Evolutionary conservation across 2,888 invertebrate genomes (phyloP).

Genomic region (Ommatoiulus sabulosus): DNA sequence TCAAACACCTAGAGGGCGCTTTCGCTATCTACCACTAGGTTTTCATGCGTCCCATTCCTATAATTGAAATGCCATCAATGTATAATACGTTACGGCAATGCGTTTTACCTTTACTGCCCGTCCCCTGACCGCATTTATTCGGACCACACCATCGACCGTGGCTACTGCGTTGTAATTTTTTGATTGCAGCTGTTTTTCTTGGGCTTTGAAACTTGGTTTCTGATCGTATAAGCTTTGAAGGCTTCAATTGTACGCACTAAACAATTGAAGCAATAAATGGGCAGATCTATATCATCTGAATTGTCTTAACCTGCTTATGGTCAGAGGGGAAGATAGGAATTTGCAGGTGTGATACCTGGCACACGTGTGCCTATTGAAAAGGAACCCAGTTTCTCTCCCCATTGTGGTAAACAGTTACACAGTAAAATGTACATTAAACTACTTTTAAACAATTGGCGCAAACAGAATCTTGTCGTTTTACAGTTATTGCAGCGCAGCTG

Average conservation of each 20-base stretch:
- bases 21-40: neutral
- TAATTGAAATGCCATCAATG: neutral
- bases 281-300: neutral
- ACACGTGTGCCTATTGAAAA: conserved; percentile 20
- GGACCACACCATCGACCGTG: neutral
- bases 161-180: neutral
- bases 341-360: conserved; percentile 16
- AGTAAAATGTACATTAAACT: neutral
- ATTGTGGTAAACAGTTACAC: neutral
- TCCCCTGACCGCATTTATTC: conserved; percentile 4
- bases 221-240: neutral
- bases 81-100: neutral
- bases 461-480: neutral
- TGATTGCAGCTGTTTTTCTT: neutral
- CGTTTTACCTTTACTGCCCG: neutral
- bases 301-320: neutral
- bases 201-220: neutral
- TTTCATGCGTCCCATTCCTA: neutral
- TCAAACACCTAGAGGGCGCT: neutral
- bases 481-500: neutral
- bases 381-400: neutral
- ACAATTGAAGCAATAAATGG: neutral
- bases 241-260: neutral
- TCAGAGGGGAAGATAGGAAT: neutral
- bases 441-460: neutral